Evolutionary conservation across 2,797 vertebrate species (phyloP).

Genomic region (Acanthopagrus latus): DNA sequence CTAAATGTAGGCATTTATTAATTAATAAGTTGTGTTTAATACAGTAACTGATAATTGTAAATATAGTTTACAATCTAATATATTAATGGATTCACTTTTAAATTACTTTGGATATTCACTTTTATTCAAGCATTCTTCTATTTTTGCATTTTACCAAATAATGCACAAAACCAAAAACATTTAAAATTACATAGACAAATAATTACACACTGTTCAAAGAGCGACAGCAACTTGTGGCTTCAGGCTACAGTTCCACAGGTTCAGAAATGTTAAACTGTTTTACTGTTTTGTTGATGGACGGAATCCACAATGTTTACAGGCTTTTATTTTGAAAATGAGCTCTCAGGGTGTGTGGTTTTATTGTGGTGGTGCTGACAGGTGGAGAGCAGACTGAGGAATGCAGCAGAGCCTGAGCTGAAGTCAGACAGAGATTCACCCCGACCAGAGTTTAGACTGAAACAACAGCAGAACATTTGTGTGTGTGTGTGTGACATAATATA

Average conservation of each 20-base stretch:
- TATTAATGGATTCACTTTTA: too few relatives aligned
- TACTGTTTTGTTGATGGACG: neutral
- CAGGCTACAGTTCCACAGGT: neutral
- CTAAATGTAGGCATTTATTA: too few relatives aligned
- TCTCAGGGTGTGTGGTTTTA: constrained; percentile 37
- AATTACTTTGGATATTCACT: too few relatives aligned
- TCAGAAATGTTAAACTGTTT: neutral
- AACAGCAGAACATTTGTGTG: neutral
- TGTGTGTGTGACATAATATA: neutral
- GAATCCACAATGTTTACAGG: neutral
- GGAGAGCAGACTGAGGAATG: constrained; percentile 56
- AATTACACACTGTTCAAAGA: neutral
- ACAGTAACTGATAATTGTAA: too few relatives aligned
- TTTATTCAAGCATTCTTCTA: too few relatives aligned
- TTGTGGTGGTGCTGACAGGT: constrained; percentile 42
- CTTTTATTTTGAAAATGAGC: constrained; percentile 46
- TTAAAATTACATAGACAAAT: too few relatives aligned
- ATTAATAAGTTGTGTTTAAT: too few relatives aligned
- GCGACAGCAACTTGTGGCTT: neutral
- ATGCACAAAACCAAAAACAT: too few relatives aligned
- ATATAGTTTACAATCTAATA: too few relatives aligned
- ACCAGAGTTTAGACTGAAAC: neutral
- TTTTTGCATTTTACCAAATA: too few relatives aligned
- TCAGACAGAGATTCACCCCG: neutral
- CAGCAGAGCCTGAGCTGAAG: constrained; percentile 48